These are phyloP conservation scores for Drosophila funebris DNA, from an alignment of 1,140 invertebrate genomes.

Conservation along the genomic window DNA sequence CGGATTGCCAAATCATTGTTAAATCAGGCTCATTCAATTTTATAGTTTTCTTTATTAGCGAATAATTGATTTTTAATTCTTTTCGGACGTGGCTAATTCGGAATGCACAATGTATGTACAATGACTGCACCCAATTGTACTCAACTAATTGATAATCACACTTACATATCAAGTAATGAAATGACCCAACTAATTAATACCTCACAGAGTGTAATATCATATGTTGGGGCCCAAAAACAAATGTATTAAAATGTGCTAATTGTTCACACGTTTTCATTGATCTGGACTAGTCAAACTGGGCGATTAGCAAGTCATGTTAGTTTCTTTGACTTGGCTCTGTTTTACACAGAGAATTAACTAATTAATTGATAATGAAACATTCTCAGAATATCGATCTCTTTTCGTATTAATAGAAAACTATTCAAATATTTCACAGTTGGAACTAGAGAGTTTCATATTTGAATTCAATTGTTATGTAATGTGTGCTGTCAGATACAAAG, in stretches of 20 bases:
- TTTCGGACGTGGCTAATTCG: constrained; percentile 30
- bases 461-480: background rate
- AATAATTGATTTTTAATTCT: constrained; percentile 64
- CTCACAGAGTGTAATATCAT: constrained; percentile 23
- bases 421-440: constrained; percentile 2
- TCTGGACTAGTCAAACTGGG: background rate
- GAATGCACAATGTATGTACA: constrained; percentile 29
- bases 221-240: constrained; percentile 41
- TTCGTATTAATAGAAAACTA: background rate
- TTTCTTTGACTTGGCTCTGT: background rate
- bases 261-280: constrained; percentile 27
- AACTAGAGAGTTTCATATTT: background rate
- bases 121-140: constrained; percentile 13
- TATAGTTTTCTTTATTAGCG: constrained; percentile 47
- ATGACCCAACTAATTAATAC: constrained; percentile 13
- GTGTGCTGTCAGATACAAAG: background rate
- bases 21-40: constrained; percentile 54
- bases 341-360: background rate
- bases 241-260: constrained; percentile 48
- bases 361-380: background rate
- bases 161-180: background rate
- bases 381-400: background rate
- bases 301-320: background rate
- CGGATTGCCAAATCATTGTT: constrained; percentile 59
- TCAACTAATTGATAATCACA: constrained; percentile 1